Base-by-base conservation (phyloP, 92 coral and sea anemone species). In the Galaxea fascicularis region DNA sequence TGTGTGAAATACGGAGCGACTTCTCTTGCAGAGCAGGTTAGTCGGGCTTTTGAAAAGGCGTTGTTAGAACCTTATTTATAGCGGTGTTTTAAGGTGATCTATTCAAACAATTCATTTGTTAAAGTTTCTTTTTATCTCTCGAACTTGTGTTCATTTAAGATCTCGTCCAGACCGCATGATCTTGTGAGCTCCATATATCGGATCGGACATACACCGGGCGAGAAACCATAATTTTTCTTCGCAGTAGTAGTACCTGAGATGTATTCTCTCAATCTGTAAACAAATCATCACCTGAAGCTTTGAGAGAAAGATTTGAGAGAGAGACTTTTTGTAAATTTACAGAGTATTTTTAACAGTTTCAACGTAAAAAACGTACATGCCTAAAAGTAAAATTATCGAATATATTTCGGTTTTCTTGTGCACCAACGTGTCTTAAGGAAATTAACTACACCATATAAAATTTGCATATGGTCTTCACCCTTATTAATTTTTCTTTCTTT, bases 381-480 rank as follows among this genome's bases (percentile, higher is more conserved):
- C 6, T 6, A 6, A 35, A 35, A 35, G 41, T 35, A 35, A 35
- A 35, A 35, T 35, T 35, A 2, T 35, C 41, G 41, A 35, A 35
- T 2, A 6, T 35, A 35, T 0, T 28, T 39, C 49, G 27, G 10
- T 62, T 77, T 60, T 45, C 18, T 2, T 15, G 41, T 60, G 1
- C 65, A 17, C n/a, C 63, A 24, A 77, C 31, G 70, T 44, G 54
- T 60, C 65, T 26, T 30, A n/a, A 56, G 51, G 60, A 15, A 25
- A 45, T 16, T 25, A 20, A 22, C 17, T n/a, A 44, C 44, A 5
- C 15, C 22, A 29, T 25, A 15, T 39, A 1, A 77, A 77, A 77
- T 77, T 77, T 60, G 71, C 82, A 77, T 77, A 77, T 24, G 22
- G 35, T 45, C 58, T 22, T 8, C n/a, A n/a, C n/a, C n/a, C n/a